Evolutionary conservation across 2,888 invertebrate genomes (phyloP), one percentile per base, ranked within the genome.

Genomic region (Polia nebulosa): DNA sequence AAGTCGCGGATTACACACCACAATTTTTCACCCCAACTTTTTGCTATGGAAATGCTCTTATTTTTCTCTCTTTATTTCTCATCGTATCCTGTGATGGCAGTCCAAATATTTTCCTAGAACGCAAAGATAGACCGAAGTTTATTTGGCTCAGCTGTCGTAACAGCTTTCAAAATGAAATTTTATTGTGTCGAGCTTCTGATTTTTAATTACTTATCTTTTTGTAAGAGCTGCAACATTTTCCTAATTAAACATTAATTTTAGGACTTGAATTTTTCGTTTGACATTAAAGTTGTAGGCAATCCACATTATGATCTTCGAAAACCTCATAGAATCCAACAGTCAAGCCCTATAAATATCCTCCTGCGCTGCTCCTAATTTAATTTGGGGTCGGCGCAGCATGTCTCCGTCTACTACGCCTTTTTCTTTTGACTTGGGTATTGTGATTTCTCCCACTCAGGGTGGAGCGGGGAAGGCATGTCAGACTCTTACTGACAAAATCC

Each of bases 231-330:
- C 3, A 39, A 4, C 4, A 8, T 32, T 41, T n/a, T 22, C 29
- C 25, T 45, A 61, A 51, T 64, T 39, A 22, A 15, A 61, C 7
- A 13, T 27, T 8, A 9, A 45, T 47, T 29, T 29, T 17, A 34
- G 7, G 3, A 29, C 17, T 32, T 44, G 5, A 29, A 13, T 20
- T 29, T 4, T n/a, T 20, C 13, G 20, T 29, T 52, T 13, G n/a
- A 11, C 51, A 17, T 7, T 17, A 17, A n/a, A 13, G 3, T 25
- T 55, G 9, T n/a, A n/a, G n/a, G n/a, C n/a, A n/a, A n/a, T n/a
- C n/a, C n/a, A n/a, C n/a, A n/a, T n/a, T n/a, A n/a, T n/a, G n/a
- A n/a, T n/a, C n/a, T n/a, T n/a, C n/a, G n/a, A n/a, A n/a, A n/a
- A n/a, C n/a, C n/a, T n/a, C n/a, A n/a, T n/a, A n/a, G n/a, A n/a